A percentile compares a stretch with the other conserved stretches of the same genome.
phyloP scores from a whole-genome alignment of 2,797 vertebrate genomes.

The Enteromius mattozi region DNA sequence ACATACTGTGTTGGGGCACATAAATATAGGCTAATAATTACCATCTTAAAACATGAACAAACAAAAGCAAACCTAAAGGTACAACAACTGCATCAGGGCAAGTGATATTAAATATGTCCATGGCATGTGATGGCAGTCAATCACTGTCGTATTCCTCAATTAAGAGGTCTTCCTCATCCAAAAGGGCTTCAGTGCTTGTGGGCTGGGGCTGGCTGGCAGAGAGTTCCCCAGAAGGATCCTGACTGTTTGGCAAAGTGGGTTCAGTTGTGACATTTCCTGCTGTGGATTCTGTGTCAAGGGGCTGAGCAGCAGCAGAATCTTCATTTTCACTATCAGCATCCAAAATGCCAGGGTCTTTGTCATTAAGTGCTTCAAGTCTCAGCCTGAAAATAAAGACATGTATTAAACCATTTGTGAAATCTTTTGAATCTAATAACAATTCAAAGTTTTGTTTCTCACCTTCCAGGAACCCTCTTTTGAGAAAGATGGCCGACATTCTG shows the following conservation, averaged over 20 bases:
- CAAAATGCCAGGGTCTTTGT: slow-evolving; percentile 83
- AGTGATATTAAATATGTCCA: slow-evolving; percentile 12
- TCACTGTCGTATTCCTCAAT: slow-evolving; percentile 93
- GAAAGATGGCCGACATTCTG: slow-evolving; percentile 91
- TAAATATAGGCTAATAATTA: slow-evolving; percentile 58
- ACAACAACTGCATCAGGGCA: slow-evolving; percentile 14
- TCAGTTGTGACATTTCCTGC: slow-evolving; percentile 18
- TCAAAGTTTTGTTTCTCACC: slow-evolving; percentile 72
- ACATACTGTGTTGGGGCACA: slow-evolving; percentile 34
- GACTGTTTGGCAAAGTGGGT: slow-evolving; percentile 70
- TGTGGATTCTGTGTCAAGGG: slow-evolving; percentile 19
- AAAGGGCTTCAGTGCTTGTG: slow-evolving; percentile 68
- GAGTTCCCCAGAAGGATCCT: slow-evolving; percentile 75
- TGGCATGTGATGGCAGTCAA: slow-evolving; percentile 59
- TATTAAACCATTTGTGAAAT: not conserved
- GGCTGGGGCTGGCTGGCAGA: slow-evolving; percentile 86
- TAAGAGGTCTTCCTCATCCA: slow-evolving; percentile 81
- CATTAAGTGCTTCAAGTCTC: slow-evolving; percentile 86
- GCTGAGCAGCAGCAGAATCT: slow-evolving; percentile 42
- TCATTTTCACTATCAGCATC: slow-evolving; percentile 74
- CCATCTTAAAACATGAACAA: slow-evolving; percentile 42
- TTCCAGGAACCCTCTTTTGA: slow-evolving; percentile 80
- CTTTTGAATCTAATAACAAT: not conserved
- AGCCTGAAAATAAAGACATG: slow-evolving; percentile 72
- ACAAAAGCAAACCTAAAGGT: slow-evolving; percentile 20